Conservation (phyloP, 2,888 invertebrate species). For the Ophioninae sp. region DNA sequence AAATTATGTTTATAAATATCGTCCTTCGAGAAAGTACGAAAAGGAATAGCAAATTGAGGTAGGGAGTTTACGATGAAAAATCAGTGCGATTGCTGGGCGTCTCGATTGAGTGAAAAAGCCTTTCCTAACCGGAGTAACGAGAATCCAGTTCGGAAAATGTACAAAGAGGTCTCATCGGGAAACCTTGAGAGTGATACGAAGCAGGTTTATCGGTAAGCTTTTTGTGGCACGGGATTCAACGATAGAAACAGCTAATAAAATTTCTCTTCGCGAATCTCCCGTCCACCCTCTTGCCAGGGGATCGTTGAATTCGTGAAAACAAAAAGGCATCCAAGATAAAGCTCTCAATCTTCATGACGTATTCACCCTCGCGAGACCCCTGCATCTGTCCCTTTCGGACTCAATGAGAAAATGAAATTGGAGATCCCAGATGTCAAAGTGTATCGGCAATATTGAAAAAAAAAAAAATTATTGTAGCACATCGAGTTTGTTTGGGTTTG, state of each 20-base stretch:
- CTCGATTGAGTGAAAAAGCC: neutral
- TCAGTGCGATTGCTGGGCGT: constrained; percentile 26
- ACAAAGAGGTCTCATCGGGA: neutral
- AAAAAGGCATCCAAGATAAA: constrained; percentile 19
- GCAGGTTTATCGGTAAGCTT: constrained; percentile 43
- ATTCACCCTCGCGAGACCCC: neutral
- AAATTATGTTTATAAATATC: too few relatives aligned
- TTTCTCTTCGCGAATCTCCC: neutral
- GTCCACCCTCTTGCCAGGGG: constrained; percentile 12
- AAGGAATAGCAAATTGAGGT: neutral
- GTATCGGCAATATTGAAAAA: neutral
- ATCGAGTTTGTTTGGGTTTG: too few relatives aligned
- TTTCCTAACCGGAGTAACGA: neutral
- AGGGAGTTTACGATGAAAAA: constrained; percentile 15
- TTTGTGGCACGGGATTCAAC: constrained; percentile 36
- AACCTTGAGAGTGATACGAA: neutral
- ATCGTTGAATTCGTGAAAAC: constrained; percentile 32
- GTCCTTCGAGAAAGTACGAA: neutral
- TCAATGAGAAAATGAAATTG: neutral
- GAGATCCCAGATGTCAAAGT: constrained; percentile 2
- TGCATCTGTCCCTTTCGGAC: neutral
- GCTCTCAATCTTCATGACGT: constrained; percentile 15
- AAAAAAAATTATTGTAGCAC: too few relatives aligned
- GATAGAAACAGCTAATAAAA: constrained; percentile 14
- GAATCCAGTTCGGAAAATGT: neutral